Evolutionary conservation across 2,888 invertebrate species (phyloP).

Genomic region (Dynastes maya): DNA sequence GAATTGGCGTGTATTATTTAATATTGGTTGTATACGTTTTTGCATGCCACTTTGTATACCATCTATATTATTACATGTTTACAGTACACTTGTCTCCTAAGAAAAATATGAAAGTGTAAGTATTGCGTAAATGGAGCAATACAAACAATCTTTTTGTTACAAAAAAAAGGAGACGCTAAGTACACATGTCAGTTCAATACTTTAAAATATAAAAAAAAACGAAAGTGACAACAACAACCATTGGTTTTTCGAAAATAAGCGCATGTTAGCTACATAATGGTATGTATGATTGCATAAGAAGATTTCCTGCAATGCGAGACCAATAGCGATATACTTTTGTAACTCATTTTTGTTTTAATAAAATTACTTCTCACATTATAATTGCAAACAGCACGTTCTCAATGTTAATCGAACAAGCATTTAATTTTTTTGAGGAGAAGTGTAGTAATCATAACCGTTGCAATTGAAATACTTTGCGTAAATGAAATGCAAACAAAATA

Average conservation of each 20-base stretch:
- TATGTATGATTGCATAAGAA: constrained; percentile 4
- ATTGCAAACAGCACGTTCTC: background rate
- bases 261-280: background rate
- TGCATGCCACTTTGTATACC: background rate
- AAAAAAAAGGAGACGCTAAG: background rate
- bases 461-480: too few relatives aligned
- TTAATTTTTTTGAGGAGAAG: too few relatives aligned
- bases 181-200: background rate
- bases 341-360: background rate
- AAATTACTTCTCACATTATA: background rate
- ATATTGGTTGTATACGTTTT: background rate
- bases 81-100: too few relatives aligned
- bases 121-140: constrained; percentile 1
- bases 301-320: constrained; percentile 8
- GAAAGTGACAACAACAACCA: background rate
- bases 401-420: too few relatives aligned
- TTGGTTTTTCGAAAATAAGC: background rate
- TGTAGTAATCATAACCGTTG: too few relatives aligned
- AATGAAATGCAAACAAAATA: too few relatives aligned
- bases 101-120: background rate
- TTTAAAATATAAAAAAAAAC: background rate
- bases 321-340: background rate
- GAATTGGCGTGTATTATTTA: too few relatives aligned
- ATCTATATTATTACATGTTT: too few relatives aligned
- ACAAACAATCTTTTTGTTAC: background rate